Percentiles rank a stretch among this genome's conserved stretches.
These are phyloP conservation scores for Urophycis tenuis DNA, from an alignment of 2,797 vertebrate genomes.

Conservation along the genomic window DNA sequence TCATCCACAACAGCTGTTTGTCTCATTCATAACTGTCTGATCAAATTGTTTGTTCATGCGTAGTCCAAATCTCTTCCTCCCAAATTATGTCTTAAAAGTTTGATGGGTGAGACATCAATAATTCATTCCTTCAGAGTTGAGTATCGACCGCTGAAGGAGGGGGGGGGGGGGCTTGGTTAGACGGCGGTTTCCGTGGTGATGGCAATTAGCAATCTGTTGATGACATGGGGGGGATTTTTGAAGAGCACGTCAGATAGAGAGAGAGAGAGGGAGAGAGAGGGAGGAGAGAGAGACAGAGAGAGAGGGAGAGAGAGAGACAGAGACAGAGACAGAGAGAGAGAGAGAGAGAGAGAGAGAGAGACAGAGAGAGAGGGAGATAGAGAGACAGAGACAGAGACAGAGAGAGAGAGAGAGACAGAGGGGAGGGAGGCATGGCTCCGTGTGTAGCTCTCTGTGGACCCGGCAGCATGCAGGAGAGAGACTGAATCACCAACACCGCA, in stretches of 20 bases:
- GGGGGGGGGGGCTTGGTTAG: neutral
- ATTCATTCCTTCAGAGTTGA: slow-evolving; percentile 30
- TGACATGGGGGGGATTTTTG: neutral
- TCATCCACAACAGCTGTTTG: slow-evolving; percentile 44
- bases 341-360: neutral
- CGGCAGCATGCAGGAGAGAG: neutral
- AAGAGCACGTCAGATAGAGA: neutral
- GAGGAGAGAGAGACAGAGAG: neutral
- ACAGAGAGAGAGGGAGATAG: neutral
- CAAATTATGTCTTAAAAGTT: slow-evolving; percentile 8
- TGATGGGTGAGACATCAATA: slow-evolving; percentile 14
- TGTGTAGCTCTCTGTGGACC: neutral
- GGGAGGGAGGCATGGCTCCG: neutral
- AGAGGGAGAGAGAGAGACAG: neutral
- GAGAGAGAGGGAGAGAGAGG: neutral
- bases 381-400: neutral
- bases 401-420: neutral
- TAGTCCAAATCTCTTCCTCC: slow-evolving; percentile 7
- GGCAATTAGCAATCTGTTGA: slow-evolving; percentile 5
- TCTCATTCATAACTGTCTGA: slow-evolving; percentile 36
- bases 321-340: too few species aligned
- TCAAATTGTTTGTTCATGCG: slow-evolving; percentile 34
- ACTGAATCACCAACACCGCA: neutral
- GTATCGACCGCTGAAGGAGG: neutral
- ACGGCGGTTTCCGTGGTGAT: neutral